Base-by-base conservation (phyloP, 2,888 invertebrate genomes). In the Ypsolopha scabrella region DNA sequence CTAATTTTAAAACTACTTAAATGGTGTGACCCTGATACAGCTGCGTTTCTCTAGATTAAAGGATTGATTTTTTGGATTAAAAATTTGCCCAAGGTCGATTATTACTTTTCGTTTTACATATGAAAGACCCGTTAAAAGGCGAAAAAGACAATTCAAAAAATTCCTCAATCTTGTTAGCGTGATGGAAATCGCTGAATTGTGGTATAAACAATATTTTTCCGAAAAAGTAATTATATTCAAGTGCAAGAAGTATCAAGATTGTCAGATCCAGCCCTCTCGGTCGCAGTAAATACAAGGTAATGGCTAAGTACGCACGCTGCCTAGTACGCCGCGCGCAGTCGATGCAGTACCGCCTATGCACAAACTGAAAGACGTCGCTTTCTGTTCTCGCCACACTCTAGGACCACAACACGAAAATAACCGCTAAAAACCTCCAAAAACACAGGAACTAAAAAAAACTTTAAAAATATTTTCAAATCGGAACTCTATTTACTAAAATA, bases 331-430 rank as follows among this genome's bases (percentile, higher is more conserved):
- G 77, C 77, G 87, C 80, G 79, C 78, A 80, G 81, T 73, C 80
- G 74, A 80, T 87, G 86, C 87, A 85, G 82, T 85, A 75, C 81
- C 82, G 82, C 77, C 80, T 83, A 86, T 87, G 88, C 88, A 87
- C 87, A 82, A 78, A 67, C 77, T 72, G 70, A 69, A 76, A 81
- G 76, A 75, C 78, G 83, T 79, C 85, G 80, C 83, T 80, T 82
- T 75, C 75, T 80, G 77, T 68, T 77, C 74, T 68, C 73, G 72
- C 59, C 68, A 70, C 59, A 70, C 65, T 62, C 68, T 68, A 66
- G 66, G 72, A 74, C 71, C 73, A 77, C 67, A 75, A 80, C 79
- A 82, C 81, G 81, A 80, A 76, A 75, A 77, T 61, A 74, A 79
- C 77, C 78, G 75, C 72, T 74, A 70, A 77, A 80, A 78, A 81